Evolutionary conservation across 2,888 invertebrate genomes (phyloP).

Genomic region (Coelinius sp.): DNA sequence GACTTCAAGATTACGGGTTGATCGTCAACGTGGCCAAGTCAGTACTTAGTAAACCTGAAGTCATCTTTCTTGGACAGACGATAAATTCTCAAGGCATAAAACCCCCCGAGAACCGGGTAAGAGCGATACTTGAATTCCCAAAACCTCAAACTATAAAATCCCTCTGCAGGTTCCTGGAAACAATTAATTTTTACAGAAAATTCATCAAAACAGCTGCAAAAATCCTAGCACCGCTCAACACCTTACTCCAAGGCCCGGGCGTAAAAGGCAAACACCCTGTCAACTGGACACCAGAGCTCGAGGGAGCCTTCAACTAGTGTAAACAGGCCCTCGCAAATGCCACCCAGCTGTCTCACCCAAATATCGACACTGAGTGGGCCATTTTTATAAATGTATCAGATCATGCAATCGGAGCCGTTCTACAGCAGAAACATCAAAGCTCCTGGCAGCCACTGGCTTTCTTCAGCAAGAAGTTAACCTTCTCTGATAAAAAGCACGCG

Average conservation of each 20-base stretch:
- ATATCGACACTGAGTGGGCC: constrained; percentile 6
- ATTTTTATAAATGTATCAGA: constrained; percentile 17
- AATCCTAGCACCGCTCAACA: not conserved
- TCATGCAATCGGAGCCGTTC: constrained; percentile 17
- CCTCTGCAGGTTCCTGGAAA: not conserved
- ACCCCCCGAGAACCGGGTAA: not conserved
- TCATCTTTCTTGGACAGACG: not conserved
- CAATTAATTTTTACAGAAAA: not conserved
- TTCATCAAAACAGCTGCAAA: not conserved
- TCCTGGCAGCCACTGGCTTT: not conserved
- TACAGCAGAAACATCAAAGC: not conserved
- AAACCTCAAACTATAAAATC: not conserved
- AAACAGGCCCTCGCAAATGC: not conserved
- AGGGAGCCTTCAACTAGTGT: not conserved
- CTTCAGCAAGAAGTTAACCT: not conserved
- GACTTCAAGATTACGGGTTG: not conserved
- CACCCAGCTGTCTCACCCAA: not conserved
- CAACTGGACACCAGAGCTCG: not conserved
- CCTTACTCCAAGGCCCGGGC: not conserved
- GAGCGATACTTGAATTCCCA: not conserved
- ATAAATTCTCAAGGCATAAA: not conserved
- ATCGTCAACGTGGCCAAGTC: not conserved
- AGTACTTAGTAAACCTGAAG: not conserved
- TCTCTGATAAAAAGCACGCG: not conserved
- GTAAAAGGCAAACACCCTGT: not conserved